Evolutionary conservation across 2,888 invertebrate genomes (phyloP), one percentile per base, ranked within the genome.

Genomic region (Scaptomyza cyrtandrae): DNA sequence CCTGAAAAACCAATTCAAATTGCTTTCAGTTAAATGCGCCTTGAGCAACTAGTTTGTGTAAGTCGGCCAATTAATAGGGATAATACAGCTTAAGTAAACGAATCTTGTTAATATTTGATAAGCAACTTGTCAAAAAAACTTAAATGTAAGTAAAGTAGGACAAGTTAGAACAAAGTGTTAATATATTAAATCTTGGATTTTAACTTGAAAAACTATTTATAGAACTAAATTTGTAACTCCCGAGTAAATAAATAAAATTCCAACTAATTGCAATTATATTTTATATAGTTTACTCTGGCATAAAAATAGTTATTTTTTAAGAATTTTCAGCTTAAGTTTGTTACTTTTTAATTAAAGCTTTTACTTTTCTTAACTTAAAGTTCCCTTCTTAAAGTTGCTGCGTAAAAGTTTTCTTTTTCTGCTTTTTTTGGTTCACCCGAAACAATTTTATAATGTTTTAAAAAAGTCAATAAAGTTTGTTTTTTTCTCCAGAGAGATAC

Each of bases 1-100:
- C 46, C 45, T 43, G 39, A 35, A 67, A 55, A 60, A 78, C 61
- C 58, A 78, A 55, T 78, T 65, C 24, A 57, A 73, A 78, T 73
- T 60, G 35, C 35, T 59, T 59, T 31, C 46, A 27, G 27, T 44
- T 52, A 35, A 58, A 48, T 19, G 14, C 9, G 16, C 6, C 13
- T 37, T 10, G 24, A 27, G 60, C 11, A 54, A 49, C 27, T 7
- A 1, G 10, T 2, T n/a, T 37, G 2, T 44, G 13, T 14, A 11
- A 45, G 57, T 9, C 33, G 24, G 2, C 6, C 11, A 16, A 33
- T 16, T 9, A 39, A 39, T 14, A 9, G 0, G 7, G 14, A 39
- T 13, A 24, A 44, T 13, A 33, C 7, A 6, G 10, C 13, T 4
- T 13, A 5, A 11, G 4, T 13, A 19, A 46, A 46, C 29, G n/a